phyloP scores from a whole-genome alignment of 2,888 invertebrate species.

The Lumbricus terrestris region DNA sequence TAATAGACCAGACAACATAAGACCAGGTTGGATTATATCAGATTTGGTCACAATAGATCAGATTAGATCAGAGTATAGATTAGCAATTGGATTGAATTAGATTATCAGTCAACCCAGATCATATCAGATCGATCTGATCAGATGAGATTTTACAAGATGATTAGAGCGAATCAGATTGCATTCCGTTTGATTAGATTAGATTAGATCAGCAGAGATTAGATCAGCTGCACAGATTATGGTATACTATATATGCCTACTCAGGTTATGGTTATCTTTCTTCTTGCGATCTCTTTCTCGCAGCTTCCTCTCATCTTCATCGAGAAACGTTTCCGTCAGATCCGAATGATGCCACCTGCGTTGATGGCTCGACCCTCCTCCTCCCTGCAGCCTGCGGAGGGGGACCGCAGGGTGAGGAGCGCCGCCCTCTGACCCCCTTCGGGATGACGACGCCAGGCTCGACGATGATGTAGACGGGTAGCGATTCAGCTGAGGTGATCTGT shows the following conservation, averaged over 20 bases:
- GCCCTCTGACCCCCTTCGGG: neutral
- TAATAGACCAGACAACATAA: too few relatives aligned
- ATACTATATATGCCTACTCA: too few relatives aligned
- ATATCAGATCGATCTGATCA: neutral
- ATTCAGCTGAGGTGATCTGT: neutral
- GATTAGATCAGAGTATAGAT: too few relatives aligned
- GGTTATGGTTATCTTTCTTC: constrained; percentile 11
- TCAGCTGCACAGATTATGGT: neutral
- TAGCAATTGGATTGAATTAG: too few relatives aligned
- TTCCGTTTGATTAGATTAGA: neutral
- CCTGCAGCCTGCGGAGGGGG: too few relatives aligned
- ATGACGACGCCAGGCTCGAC: neutral
- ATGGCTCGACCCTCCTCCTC: too few relatives aligned
- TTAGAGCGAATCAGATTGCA: neutral
- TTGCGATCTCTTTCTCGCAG: constrained; percentile 7
- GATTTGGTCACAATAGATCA: too few relatives aligned
- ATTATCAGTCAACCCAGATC: too few relatives aligned
- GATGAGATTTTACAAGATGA: neutral
- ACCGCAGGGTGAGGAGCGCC: too few relatives aligned
- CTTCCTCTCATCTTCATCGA: neutral
- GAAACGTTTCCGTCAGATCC: neutral
- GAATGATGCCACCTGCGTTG: neutral
- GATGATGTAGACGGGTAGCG: neutral
- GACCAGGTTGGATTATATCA: too few relatives aligned
- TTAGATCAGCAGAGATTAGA: neutral